Conservation (phyloP, 2,113 vertebrate genomes). For the Callocephalon fimbriatum region DNA sequence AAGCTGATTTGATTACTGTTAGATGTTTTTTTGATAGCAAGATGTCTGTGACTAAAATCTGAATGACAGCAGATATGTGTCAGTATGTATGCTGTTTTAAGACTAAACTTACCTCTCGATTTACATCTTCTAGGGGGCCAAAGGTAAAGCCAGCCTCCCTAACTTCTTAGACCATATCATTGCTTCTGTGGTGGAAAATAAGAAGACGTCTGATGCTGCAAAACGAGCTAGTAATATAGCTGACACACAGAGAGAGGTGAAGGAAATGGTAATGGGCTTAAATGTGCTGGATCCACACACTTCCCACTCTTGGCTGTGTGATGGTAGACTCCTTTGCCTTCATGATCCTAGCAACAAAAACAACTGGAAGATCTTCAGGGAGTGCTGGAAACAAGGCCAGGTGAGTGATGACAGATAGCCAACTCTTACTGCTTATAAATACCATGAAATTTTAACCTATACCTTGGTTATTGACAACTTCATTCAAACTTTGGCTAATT, state of each 20-base stretch:
- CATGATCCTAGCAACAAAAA: slow-evolving; percentile 97
- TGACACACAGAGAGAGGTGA: slow-evolving; percentile 84
- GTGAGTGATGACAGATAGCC: slow-evolving; percentile 72
- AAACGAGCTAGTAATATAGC: slow-evolving; percentile 81
- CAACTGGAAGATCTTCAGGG: slow-evolving; percentile 99
- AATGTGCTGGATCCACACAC: slow-evolving; percentile 97
- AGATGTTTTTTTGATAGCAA: not conserved
- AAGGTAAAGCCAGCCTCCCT: slow-evolving; percentile 92
- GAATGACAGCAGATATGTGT: not conserved
- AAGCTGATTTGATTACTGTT: not conserved
- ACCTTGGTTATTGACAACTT: not conserved
- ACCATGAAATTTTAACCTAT: not conserved
- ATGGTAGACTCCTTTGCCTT: slow-evolving; percentile 95
- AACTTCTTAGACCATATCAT: slow-evolving; percentile 99
- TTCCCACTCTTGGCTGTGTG: slow-evolving; percentile 98
- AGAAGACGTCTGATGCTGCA: slow-evolving; percentile 90
- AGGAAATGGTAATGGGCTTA: slow-evolving; percentile 94
- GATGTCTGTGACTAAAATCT: not conserved
- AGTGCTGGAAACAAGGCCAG: slow-evolving; percentile 99
- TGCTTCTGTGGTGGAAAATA: slow-evolving; percentile 98
- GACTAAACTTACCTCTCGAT: not conserved
- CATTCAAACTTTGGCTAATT: not conserved
- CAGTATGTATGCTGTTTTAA: not conserved
- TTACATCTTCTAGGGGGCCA: slow-evolving; percentile 83
- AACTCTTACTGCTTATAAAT: not conserved